These are phyloP conservation scores for Helicoverpa zea DNA, from an alignment of 1,140 invertebrate genomes.

Conservation along the genomic window DNA sequence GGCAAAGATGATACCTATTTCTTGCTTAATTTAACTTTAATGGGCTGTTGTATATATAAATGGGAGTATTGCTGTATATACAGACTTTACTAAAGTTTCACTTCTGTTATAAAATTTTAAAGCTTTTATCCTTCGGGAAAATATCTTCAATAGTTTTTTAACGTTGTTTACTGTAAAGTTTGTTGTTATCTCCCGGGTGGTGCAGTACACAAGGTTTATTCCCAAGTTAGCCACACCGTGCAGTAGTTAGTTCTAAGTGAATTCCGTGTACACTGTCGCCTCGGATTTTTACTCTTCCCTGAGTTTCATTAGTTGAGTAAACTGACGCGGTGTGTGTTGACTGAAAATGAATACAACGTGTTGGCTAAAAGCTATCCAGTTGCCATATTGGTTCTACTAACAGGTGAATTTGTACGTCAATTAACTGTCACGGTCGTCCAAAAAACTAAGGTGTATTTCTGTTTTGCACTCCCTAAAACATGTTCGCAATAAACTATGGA, in stretches of 20 bases:
- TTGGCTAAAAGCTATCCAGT: background rate
- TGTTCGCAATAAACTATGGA: background rate
- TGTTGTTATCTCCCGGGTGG: background rate
- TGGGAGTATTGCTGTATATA: too few relatives aligned
- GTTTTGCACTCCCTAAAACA: background rate
- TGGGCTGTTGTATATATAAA: too few relatives aligned
- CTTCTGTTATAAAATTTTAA: too few relatives aligned
- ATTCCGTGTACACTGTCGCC: constrained; percentile 14
- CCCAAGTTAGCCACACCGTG: background rate
- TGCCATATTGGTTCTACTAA: background rate
- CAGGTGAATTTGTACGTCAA: background rate
- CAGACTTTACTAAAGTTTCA: too few relatives aligned
- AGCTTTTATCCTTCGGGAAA: too few relatives aligned
- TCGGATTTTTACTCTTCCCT: background rate
- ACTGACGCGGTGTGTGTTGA: background rate
- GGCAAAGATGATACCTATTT: too few relatives aligned
- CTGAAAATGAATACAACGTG: background rate
- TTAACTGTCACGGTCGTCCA: background rate
- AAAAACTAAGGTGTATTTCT: background rate
- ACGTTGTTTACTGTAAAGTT: background rate
- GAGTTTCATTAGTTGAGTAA: constrained; percentile 25
- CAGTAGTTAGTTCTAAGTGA: constrained; percentile 7
- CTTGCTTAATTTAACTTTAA: too few relatives aligned
- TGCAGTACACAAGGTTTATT: background rate
- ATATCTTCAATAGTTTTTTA: background rate